Evolutionary conservation across 2,113 vertebrate genomes (phyloP).

Genomic region (Sylvia atricapilla): DNA sequence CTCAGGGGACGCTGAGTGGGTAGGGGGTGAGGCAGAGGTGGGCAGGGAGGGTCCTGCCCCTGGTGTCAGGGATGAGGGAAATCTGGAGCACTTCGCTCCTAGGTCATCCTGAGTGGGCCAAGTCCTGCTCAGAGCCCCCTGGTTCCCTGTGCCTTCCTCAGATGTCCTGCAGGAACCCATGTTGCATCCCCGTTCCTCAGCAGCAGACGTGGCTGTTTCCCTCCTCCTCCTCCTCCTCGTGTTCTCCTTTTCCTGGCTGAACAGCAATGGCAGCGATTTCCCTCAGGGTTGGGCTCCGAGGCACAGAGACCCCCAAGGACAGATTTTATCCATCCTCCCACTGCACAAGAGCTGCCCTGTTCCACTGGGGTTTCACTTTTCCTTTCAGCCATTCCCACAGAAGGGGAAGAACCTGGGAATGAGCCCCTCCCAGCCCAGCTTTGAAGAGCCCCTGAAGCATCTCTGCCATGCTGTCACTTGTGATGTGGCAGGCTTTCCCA

Average conservation of each 20-base stretch:
- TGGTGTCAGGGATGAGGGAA: neutral
- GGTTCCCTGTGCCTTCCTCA: too few species aligned
- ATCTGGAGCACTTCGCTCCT: neutral
- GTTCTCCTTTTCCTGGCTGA: neutral
- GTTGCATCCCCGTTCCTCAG: neutral
- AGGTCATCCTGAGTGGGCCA: fast-evolving
- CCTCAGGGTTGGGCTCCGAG: neutral
- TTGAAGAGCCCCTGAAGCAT: neutral
- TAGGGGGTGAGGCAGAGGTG: neutral
- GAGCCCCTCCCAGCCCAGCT: neutral
- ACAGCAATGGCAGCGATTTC: neutral
- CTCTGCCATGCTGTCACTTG: fast-evolving
- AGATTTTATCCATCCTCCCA: neutral
- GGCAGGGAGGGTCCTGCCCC: neutral
- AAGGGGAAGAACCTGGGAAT: neutral
- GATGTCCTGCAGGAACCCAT: fast-evolving
- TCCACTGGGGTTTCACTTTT: neutral
- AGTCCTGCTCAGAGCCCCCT: fast-evolving
- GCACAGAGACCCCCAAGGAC: neutral
- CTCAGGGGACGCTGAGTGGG: fast-evolving
- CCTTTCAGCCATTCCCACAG: neutral
- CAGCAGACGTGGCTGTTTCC: neutral
- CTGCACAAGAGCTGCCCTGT: neutral
- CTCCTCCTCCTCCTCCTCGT: fast-evolving
- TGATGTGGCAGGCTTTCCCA: neutral